These are phyloP conservation scores for Ormyrus rosae DNA, from an alignment of 2,888 invertebrate species.

Conservation along the genomic window DNA sequence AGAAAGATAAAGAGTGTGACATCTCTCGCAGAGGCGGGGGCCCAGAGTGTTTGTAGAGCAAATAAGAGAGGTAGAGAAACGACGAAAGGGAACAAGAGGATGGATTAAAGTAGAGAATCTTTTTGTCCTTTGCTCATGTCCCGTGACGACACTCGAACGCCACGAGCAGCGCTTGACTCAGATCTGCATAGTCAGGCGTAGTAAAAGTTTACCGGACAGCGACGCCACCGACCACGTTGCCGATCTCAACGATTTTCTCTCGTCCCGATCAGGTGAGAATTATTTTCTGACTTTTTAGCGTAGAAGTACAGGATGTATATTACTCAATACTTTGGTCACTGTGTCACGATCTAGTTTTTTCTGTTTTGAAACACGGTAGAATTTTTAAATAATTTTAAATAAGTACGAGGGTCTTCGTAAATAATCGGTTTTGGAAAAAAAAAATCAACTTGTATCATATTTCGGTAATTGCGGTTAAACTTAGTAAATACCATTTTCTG, in stretches of 20 bases:
- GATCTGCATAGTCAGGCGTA: conserved; percentile 68
- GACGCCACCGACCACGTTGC: conserved; percentile 64
- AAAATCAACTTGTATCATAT: too few relatives aligned
- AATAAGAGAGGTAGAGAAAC: not conserved
- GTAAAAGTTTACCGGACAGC: conserved; percentile 69
- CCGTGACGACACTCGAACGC: conserved; percentile 39
- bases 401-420: too few relatives aligned
- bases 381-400: too few relatives aligned
- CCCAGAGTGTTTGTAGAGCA: not conserved
- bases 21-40: too few relatives aligned
- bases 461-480: too few relatives aligned
- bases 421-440: too few relatives aligned
- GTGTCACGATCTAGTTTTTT: too few relatives aligned
- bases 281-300: too few relatives aligned
- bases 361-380: too few relatives aligned
- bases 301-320: too few relatives aligned
- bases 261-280: conserved; percentile 68
- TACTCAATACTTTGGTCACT: too few relatives aligned
- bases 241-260: conserved; percentile 68
- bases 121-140: conserved; percentile 52
- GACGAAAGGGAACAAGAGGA: not conserved
- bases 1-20: not conserved
- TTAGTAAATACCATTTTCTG: too few relatives aligned
- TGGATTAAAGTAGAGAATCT: conserved; percentile 54
- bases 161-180: conserved; percentile 65